Evolutionary conservation across 2,797 vertebrate species (phyloP).

Genomic region (Poeciliopsis gracilis): DNA sequence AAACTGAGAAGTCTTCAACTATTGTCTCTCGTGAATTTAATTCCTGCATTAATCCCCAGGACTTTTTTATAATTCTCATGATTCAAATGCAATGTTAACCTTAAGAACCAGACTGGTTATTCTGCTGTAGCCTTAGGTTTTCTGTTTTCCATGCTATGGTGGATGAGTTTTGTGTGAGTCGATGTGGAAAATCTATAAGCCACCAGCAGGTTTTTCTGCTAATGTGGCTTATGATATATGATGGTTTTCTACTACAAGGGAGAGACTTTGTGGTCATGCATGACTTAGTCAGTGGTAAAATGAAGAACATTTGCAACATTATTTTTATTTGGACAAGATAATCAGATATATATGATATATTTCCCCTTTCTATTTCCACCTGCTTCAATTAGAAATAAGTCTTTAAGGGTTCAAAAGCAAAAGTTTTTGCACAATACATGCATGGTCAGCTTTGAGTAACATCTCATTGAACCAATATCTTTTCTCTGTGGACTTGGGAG

Average conservation of each 20-base stretch:
- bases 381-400: background rate
- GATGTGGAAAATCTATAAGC: conserved; percentile 26
- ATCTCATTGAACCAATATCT: background rate
- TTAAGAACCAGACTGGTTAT: conserved; percentile 8
- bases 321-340: background rate
- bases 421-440: background rate
- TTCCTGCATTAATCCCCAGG: conserved; percentile 34
- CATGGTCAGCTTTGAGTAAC: background rate
- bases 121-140: conserved; percentile 39
- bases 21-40: conserved; percentile 19
- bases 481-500: background rate
- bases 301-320: background rate
- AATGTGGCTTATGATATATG: conserved; percentile 34
- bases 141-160: conserved; percentile 23
- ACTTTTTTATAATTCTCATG: conserved; percentile 33
- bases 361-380: background rate
- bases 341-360: background rate
- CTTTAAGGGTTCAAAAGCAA: background rate
- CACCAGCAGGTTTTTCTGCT: conserved; percentile 32
- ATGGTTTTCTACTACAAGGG: conserved; percentile 27
- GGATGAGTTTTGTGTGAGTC: conserved; percentile 22
- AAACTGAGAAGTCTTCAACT: conserved; percentile 4
- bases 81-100: conserved; percentile 31
- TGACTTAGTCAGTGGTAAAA: conserved; percentile 17
- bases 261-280: conserved; percentile 26